phyloP scores from a whole-genome alignment of 2,113 vertebrate genomes.

The Cyrtonyx montezumae region DNA sequence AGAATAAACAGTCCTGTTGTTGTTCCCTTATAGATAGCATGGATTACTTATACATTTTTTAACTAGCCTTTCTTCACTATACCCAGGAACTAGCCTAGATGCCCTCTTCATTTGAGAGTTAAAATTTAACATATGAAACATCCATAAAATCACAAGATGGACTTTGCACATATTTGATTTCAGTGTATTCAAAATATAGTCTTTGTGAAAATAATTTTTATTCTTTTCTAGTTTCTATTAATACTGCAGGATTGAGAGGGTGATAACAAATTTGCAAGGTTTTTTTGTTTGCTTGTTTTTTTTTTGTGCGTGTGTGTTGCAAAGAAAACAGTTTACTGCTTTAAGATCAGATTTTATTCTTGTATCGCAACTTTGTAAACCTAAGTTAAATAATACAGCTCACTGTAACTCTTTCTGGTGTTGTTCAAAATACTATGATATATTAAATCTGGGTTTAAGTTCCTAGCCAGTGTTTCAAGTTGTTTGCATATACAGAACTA shows the following conservation, averaged over 20 bases:
- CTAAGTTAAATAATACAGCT: not conserved
- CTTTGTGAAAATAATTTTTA: not conserved
- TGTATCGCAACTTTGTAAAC: not conserved
- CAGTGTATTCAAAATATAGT: not conserved
- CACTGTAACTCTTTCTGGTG: not conserved
- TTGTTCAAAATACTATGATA: not conserved
- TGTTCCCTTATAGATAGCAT: not conserved
- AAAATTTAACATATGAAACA: not conserved
- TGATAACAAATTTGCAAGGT: not conserved
- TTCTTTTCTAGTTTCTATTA: not conserved
- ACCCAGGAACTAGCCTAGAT: not conserved
- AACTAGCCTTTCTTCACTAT: not conserved
- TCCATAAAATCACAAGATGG: not conserved
- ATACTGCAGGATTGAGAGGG: not conserved
- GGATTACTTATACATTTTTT: not conserved
- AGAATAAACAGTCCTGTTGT: not conserved
- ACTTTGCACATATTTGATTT: not conserved
- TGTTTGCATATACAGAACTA: not conserved
- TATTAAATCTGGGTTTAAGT: not conserved
- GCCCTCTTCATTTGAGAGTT: not conserved
- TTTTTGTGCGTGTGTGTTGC: no score
- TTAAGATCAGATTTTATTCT: not conserved
- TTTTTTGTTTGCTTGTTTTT: not conserved
- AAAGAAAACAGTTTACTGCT: not conserved
- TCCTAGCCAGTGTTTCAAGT: not conserved